phyloP scores from a whole-genome alignment of 2,888 invertebrate species.

The Nectonema munidae region DNA sequence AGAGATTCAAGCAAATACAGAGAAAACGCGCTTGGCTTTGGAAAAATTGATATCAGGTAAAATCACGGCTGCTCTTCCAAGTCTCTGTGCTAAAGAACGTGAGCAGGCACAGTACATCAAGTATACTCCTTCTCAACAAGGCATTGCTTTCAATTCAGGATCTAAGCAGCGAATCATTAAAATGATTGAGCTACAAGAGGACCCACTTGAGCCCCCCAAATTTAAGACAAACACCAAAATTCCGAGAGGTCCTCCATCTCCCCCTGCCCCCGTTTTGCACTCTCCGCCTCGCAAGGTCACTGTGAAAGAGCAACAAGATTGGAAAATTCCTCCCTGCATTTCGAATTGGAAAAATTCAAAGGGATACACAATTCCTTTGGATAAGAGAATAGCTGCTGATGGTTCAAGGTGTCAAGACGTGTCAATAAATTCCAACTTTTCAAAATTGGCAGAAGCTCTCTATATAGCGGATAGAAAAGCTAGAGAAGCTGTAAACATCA shows the following conservation, averaged over 20 bases:
- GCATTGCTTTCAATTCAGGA: constrained; percentile 62
- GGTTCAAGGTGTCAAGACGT: constrained; percentile 55
- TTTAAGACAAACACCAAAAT: constrained; percentile 94
- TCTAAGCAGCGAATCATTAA: constrained; percentile 87
- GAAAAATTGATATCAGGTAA: constrained; percentile 38
- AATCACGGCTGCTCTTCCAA: constrained; percentile 81
- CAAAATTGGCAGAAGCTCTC: constrained; percentile 76
- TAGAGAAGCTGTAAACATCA: constrained; percentile 73
- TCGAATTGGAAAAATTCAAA: constrained; percentile 99
- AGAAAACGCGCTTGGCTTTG: constrained; percentile 49
- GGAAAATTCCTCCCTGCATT: constrained; percentile 95
- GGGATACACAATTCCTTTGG: constrained; percentile 81
- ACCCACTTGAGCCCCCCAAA: constrained; percentile 93
- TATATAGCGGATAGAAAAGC: constrained; percentile 92
- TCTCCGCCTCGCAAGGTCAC: constrained; percentile 61
- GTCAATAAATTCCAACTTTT: constrained; percentile 85
- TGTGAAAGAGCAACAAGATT: constrained; percentile 90
- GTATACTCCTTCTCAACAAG: constrained; percentile 90
- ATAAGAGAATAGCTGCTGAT: constrained; percentile 86
- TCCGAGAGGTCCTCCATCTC: constrained; percentile 83
- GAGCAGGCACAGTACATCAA: constrained; percentile 80
- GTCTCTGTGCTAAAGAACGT: constrained; percentile 60
- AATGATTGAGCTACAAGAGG: constrained; percentile 62
- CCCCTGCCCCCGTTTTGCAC: constrained; percentile 89
- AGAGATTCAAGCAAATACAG: constrained; percentile 50